Evolutionary conservation across 1,140 invertebrate genomes (phyloP).

Genomic region (Drosophila murphyi): DNA sequence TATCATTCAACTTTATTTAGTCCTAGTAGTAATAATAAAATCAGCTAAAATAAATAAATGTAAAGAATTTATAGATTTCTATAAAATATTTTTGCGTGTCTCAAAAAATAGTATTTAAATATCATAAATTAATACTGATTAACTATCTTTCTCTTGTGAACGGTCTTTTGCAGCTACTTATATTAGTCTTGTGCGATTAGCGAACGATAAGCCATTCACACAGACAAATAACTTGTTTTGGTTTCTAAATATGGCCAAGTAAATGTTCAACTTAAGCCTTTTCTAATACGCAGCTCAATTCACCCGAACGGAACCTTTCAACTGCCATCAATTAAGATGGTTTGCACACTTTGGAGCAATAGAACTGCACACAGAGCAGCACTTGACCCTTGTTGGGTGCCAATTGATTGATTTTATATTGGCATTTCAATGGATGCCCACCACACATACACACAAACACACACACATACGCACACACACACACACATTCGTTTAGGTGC

Average conservation of each 20-base stretch:
- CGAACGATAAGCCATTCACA: too few relatives aligned
- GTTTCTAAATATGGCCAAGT: neutral
- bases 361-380: slow-evolving; percentile 73
- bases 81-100: too few relatives aligned
- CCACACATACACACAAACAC: slow-evolving; percentile 1
- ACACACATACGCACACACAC: slow-evolving; percentile 26
- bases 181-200: too few relatives aligned
- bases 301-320: slow-evolving; percentile 43
- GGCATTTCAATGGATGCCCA: slow-evolving; percentile 70
- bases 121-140: too few relatives aligned
- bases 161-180: too few relatives aligned
- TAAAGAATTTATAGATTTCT: too few relatives aligned
- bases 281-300: slow-evolving; percentile 25
- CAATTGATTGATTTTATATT: slow-evolving; percentile 82
- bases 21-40: too few relatives aligned
- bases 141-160: too few relatives aligned
- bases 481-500: slow-evolving; percentile 18
- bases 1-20: too few relatives aligned
- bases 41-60: too few relatives aligned
- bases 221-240: too few relatives aligned
- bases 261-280: slow-evolving; percentile 24
- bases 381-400: slow-evolving; percentile 76
- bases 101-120: too few relatives aligned
- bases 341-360: slow-evolving; percentile 35
- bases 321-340: slow-evolving; percentile 52